A percentile compares a stretch with the other conserved stretches of the same genome.
phyloP scores from a whole-genome alignment of 2,888 invertebrate genomes.

The Tipula confusa region DNA sequence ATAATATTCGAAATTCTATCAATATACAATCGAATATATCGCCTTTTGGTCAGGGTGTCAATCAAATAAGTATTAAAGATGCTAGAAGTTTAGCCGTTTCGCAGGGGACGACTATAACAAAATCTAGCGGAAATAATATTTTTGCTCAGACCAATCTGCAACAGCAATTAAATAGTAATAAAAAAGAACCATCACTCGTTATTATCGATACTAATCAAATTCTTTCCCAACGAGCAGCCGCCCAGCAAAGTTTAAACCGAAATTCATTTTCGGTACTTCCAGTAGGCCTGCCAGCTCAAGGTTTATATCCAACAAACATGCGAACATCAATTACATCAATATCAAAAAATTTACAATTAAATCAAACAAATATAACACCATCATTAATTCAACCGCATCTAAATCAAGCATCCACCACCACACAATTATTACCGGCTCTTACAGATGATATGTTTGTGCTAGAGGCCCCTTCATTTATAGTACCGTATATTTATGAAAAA shows the following conservation, averaged over 20 bases:
- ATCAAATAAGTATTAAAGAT: conserved; percentile 47
- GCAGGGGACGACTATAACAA: neutral
- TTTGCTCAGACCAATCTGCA: neutral
- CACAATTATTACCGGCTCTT: conserved; percentile 71
- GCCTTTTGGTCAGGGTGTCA: neutral
- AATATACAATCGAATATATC: conserved; percentile 39
- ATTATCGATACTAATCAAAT: conserved; percentile 74
- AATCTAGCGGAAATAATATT: conserved; percentile 27
- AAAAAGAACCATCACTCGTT: conserved; percentile 71
- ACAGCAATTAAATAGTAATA: conserved; percentile 38
- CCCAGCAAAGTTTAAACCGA: conserved; percentile 38
- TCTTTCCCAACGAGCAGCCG: conserved; percentile 48
- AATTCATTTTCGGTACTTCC: conserved; percentile 47
- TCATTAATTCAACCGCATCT: conserved; percentile 42
- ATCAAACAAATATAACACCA: conserved; percentile 45
- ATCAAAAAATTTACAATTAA: conserved; percentile 42
- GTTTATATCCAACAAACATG: conserved; percentile 61
- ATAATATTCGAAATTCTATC: neutral
- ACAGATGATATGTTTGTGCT: conserved; percentile 91
- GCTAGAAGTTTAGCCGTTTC: conserved; percentile 42
- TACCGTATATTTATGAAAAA: conserved; percentile 89
- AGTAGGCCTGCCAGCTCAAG: conserved; percentile 57
- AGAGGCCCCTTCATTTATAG: conserved; percentile 88
- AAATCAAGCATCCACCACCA: conserved; percentile 52
- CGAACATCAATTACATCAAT: conserved; percentile 56